Evolutionary conservation across 2,113 vertebrate species (phyloP), one percentile per base, ranked within the genome.

Genomic region (Dipodomys stephensi): DNA sequence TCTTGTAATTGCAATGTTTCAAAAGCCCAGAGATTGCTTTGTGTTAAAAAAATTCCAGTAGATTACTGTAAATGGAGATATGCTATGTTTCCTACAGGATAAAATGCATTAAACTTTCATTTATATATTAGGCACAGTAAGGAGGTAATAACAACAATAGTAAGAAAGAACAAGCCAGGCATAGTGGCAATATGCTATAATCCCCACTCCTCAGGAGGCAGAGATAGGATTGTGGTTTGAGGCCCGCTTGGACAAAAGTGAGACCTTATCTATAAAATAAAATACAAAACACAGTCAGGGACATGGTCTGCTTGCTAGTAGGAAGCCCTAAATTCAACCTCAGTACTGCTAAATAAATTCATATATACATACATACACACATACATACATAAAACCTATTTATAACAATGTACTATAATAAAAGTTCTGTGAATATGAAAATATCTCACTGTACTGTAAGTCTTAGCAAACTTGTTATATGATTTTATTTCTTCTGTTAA

Each of bases 1-100:
- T 32, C 22, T 85, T 92, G 39, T 90, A 90, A 94, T 74, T 79
- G 13, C n/a, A 39, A 44, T 82, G 11, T 88, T 88, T 85, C 49
- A 85, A 90, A 90, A 91, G 16, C 39, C 80, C 64, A 83, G 46
- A 93, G 22, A 49, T 88, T 64, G 27, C 91, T 94, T 65, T 82
- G 53, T 46, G 8, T 2, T 2, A 15, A 30, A 44, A 91, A 69
- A 71, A 57, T 49, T 28, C 19, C 65, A 91, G 9, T 85, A 49
- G 8, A 92, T 78, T 19, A 20, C 27, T 60, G 53, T 30, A 85
- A 84, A 32, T 18, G 46, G 27, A 11, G 15, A 35, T 57, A n/a
- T 20, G 68, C 44, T 49, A 23, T 49, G 15, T 69, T 71, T 71
- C 22, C n/a, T 74, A 65, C 64, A 65, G 64, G 64, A 65, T 6